Base-by-base conservation (phyloP, 2,113 vertebrate species). In the Struthio camelus region DNA sequence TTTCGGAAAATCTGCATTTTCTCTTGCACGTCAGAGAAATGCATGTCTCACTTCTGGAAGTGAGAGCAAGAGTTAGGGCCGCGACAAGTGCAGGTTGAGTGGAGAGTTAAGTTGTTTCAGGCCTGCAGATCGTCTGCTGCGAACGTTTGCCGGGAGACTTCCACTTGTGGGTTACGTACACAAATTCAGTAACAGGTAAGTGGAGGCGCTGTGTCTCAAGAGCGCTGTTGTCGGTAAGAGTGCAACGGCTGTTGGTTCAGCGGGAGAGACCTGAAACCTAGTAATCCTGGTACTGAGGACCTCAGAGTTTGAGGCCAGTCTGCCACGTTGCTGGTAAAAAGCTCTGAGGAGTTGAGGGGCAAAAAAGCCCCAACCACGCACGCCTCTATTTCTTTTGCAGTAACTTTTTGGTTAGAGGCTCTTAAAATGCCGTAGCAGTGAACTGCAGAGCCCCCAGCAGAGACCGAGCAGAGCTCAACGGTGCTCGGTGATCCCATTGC, bases 381-480 rank as follows among this genome's bases (percentile, higher is more conserved):
- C 65, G 62, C 19, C 40, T 70, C 32, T 95, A 5, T 90, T 90
- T 83, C 78, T 22, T 90, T 89, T 83, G 24, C 75, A 95, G 46
- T 36, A 79, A 81, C 27, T 59, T 93, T 83, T 75, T 80, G 90
- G 87, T 82, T 91, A 83, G 53, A 78, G 76, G 75, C 82, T 82
- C n/a, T 58, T 80, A n/a, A 62, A 61, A 40, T 79, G 38, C 79
- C 73, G 25, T 27, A 59, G 66, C 71, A 25, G 5, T 65, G 86
- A 93, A 77, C 80, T 48, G 54, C 56, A 76, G 69, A 92, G 30
- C 8, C 81, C 72, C 71, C 1, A 1, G 28, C 48, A 54, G 90
- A 87, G 93, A 87, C 66, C 84, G 81, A 86, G 61, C 44, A 75
- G 69, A 0, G 0, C 71, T 91, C 40, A 56, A 69, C 67, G 58